These are phyloP conservation scores for Catostomus latipinnis DNA, from an alignment of 2,797 vertebrate species.

Conservation along the genomic window DNA sequence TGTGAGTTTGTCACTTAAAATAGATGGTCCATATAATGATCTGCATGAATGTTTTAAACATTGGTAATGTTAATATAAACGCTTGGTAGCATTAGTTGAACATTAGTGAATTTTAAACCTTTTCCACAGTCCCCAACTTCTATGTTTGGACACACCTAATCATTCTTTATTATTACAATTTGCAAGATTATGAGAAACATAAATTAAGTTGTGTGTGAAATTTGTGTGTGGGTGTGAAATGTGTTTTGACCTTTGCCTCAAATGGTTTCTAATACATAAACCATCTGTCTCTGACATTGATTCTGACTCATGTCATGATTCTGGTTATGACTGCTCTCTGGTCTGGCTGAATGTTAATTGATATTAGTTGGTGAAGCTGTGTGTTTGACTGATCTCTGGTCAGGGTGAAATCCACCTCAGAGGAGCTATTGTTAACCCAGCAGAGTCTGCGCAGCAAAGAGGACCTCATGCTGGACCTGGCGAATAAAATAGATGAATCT, in stretches of 20 bases:
- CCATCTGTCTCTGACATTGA: no score
- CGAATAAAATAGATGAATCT: constrained; percentile 88
- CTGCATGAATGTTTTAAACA: background rate
- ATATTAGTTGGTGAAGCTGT: background rate
- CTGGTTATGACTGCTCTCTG: background rate
- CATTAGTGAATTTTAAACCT: background rate
- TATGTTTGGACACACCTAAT: no score
- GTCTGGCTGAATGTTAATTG: background rate
- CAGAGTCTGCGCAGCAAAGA: constrained; percentile 90
- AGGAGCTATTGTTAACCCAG: constrained; percentile 88
- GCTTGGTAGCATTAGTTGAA: background rate
- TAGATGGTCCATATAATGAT: background rate
- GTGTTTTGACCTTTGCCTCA: no score
- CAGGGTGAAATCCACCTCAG: constrained; percentile 89
- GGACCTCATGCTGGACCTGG: constrained; percentile 84
- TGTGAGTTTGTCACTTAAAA: constrained; percentile 75
- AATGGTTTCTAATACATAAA: no score
- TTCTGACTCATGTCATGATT: background rate
- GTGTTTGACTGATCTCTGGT: constrained; percentile 12
- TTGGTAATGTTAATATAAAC: background rate
- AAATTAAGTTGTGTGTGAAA: no score
- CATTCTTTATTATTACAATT: no score
- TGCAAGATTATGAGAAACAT: no score
- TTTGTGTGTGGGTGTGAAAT: no score
- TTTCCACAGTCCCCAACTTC: constrained; percentile 5